Percentiles rank a stretch among this genome's conserved stretches.
Conservation (phyloP, 2,113 vertebrate species). For the Indicator maculatus region DNA sequence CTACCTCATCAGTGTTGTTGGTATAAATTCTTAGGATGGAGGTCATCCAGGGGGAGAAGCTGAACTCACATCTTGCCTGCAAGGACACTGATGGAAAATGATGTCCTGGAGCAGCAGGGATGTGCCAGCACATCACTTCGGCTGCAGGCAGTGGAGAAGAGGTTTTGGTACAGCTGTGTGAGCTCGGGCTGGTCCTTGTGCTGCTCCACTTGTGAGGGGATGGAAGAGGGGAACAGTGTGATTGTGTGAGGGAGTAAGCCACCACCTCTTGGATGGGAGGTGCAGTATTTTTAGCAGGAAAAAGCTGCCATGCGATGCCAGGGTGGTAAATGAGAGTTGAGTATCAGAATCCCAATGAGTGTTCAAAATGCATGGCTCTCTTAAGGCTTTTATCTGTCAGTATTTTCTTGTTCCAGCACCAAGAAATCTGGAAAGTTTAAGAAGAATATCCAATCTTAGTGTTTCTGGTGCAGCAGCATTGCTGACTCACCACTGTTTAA, state of each 20-base stretch:
- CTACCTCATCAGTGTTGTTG: not conserved
- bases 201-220: not conserved
- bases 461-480: not conserved
- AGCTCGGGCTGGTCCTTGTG: not conserved
- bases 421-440: not conserved
- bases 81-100: not conserved
- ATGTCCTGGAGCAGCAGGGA: rapidly evolving
- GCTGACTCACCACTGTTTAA: slow-evolving; percentile 13
- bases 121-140: not conserved
- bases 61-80: rapidly evolving
- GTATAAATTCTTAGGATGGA: not conserved
- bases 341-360: not conserved
- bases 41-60: not conserved
- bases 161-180: not conserved
- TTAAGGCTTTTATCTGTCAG: not conserved
- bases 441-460: not conserved
- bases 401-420: not conserved
- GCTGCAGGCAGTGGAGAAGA: rapidly evolving
- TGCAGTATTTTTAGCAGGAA: not conserved
- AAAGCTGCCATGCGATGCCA: rapidly evolving
- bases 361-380: not conserved
- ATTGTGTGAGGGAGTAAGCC: rapidly evolving
- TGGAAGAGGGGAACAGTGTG: not conserved
- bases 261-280: not conserved
- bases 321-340: not conserved